Percentiles rank a stretch among this genome's conserved stretches.
These are phyloP conservation scores for Asteroscopus sphinx DNA, from an alignment of 2,888 invertebrate genomes.

Conservation along the genomic window DNA sequence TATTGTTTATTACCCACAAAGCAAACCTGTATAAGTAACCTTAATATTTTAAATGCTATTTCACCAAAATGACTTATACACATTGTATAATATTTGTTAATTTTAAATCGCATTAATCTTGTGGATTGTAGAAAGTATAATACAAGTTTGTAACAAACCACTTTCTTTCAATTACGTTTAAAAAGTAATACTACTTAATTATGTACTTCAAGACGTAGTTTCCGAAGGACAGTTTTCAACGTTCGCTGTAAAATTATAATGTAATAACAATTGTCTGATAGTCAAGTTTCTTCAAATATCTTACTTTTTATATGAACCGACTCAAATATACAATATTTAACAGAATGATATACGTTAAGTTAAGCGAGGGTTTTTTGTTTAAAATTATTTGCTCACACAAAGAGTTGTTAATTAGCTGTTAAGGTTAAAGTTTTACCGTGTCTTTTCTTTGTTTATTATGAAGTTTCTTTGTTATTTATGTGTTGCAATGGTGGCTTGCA, in stretches of 20 bases:
- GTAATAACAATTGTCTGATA: background rate
- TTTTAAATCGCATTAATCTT: conserved; percentile 29
- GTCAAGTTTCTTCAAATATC: conserved; percentile 3
- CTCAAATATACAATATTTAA: conserved; percentile 24
- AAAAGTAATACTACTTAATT: background rate
- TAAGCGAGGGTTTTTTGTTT: conserved; percentile 50
- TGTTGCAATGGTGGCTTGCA: conserved; percentile 46
- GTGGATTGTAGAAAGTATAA: conserved; percentile 20
- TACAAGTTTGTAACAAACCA: conserved; percentile 6
- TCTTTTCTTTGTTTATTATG: conserved; percentile 60
- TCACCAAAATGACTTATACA: conserved; percentile 26
- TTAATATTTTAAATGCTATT: conserved; percentile 15
- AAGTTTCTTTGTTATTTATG: conserved; percentile 43
- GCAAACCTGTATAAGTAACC: conserved; percentile 9
- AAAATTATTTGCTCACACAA: conserved; percentile 64
- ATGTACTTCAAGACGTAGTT: conserved; percentile 24
- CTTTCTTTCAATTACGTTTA: background rate
- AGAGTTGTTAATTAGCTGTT: conserved; percentile 74
- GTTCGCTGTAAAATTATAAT: conserved; percentile 1
- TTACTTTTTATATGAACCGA: conserved; percentile 7
- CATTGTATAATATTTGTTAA: conserved; percentile 35
- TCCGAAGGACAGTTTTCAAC: background rate
- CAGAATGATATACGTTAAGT: conserved; percentile 25
- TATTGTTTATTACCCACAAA: conserved; percentile 16
- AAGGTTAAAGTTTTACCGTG: conserved; percentile 75